A percentile compares a stretch with the other conserved stretches of the same genome.
Evolutionary conservation across 2,888 invertebrate genomes (phyloP).

Genomic region (Pachydiplax longipennis): DNA sequence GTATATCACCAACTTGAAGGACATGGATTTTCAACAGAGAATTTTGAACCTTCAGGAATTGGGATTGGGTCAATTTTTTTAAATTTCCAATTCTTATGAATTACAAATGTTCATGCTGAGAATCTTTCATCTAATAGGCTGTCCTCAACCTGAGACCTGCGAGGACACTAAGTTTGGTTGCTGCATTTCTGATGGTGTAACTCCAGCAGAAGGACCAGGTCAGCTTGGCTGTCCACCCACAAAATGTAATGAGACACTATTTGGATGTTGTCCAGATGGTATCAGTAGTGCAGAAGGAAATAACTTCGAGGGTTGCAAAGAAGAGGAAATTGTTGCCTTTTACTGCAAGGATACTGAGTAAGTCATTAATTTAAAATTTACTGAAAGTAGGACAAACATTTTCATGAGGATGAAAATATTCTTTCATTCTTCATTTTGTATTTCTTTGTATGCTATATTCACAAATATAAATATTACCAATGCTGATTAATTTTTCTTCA

Average conservation of each 20-base stretch:
- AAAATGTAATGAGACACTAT: conserved; percentile 78
- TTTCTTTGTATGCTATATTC: no score
- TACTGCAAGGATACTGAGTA: conserved; percentile 56
- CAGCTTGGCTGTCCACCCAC: conserved; percentile 78
- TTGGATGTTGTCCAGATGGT: conserved; percentile 87
- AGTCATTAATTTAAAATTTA: conserved; percentile 46
- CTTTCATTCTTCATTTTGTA: no score
- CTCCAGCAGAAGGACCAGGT: conserved; percentile 75
- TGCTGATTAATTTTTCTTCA: no score
- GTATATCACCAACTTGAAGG: no score
- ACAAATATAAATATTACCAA: no score
- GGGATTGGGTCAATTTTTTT: neutral
- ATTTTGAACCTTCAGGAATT: no score
- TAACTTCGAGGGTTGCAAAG: conserved; percentile 79
- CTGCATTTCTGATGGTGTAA: conserved; percentile 79
- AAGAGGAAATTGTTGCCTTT: conserved; percentile 48
- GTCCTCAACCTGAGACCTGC: conserved; percentile 76
- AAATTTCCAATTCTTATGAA: neutral
- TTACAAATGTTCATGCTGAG: neutral
- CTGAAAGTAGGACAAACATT: no score
- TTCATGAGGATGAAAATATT: no score
- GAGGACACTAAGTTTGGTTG: conserved; percentile 79
- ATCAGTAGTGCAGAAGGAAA: conserved; percentile 80
- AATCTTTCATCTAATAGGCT: conserved; percentile 62
- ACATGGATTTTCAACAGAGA: no score